phyloP scores from a whole-genome alignment of 2,113 vertebrate genomes.

The Clupea harengus region DNA sequence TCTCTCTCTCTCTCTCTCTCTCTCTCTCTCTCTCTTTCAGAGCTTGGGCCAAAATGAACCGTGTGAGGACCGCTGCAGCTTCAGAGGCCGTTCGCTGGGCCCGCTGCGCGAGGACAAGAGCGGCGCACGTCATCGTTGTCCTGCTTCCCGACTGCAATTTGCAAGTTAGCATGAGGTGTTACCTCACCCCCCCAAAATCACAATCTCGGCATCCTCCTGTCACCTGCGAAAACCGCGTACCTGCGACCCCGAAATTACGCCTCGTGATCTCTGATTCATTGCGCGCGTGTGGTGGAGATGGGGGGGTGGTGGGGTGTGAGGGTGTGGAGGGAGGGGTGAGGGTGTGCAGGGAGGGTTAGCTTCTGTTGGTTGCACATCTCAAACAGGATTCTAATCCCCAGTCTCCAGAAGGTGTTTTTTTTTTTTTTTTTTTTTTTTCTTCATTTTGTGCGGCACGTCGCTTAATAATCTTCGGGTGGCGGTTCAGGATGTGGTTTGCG shows the following conservation, averaged over 20 bases:
- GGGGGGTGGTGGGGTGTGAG: conserved; percentile 5
- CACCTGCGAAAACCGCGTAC: conserved; percentile 62
- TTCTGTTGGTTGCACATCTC: background rate
- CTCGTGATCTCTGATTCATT: background rate
- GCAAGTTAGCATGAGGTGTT: conserved; percentile 69
- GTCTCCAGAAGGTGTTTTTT: conserved; percentile 12
- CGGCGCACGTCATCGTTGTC: conserved; percentile 62
- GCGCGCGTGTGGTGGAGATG: conserved; percentile 18
- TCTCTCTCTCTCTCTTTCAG: conserved; percentile 35
- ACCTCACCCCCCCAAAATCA: conserved; percentile 55
- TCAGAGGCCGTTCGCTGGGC: conserved; percentile 36
- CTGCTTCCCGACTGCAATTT: conserved; percentile 60
- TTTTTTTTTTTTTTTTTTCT: background rate
- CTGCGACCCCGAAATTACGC: conserved; percentile 38
- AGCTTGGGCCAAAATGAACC: conserved; percentile 49
- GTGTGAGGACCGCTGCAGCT: conserved; percentile 57
- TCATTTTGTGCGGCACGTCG: conserved; percentile 51
- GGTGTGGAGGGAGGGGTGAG: too few species aligned
- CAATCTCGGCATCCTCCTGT: conserved; percentile 62
- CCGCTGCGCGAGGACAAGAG: conserved; percentile 64
- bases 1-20: background rate
- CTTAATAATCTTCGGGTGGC: conserved; percentile 65
- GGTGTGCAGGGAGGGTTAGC: background rate
- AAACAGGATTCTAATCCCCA: conserved; percentile 8
- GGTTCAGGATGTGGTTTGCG: conserved; percentile 58